Base-by-base conservation (phyloP, 2,113 vertebrate species). In the Poeciliopsis turrubarensis region DNA sequence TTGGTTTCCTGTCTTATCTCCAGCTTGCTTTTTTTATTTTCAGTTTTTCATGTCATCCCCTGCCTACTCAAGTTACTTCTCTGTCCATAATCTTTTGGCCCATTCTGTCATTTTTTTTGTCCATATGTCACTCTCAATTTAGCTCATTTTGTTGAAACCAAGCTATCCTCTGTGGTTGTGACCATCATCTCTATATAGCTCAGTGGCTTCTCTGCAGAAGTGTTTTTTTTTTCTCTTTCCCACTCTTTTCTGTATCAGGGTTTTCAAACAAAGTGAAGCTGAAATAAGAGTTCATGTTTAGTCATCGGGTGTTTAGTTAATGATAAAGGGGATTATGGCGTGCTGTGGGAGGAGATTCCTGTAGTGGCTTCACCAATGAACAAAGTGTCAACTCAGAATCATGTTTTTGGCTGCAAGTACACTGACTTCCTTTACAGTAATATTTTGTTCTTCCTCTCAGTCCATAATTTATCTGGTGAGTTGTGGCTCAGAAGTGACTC, bases 321-420 rank as follows among this genome's bases (percentile, higher is more conserved):
- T 71, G 80, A 86, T 85, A 64, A 86, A 81, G 68, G 70, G 27
- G 25, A 51, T 61, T 77, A 72, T 69, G 77, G 79, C 77, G 68
- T 39, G 32, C 44, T 64, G 47, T 77, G 37, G 64, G 39, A 73
- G 65, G 71, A 69, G 73, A 10, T 70, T 81, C 26, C 69, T 47
- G 72, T 37, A 64, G 30, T 73, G 63, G 68, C 72, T 79, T 25
- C 60, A 68, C 67, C 14, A 7, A 26, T 68, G 74, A 80, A 34
- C 70, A 84, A 75, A 89, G 85, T 64, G n/a, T 65, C 62, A 15
- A 75, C 34, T 37, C 34, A 34, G 68, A 80, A 78, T 70, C 14
- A 3, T 1, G 32, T 68, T 77, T 68, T 73, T 73, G 26, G 82
- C 70, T 79, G 34, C 30, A 75, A 86, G 69, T 63, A 79, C 69